Base-by-base conservation (phyloP, 2,113 vertebrate species). In the Xenopus borealis region DNA sequence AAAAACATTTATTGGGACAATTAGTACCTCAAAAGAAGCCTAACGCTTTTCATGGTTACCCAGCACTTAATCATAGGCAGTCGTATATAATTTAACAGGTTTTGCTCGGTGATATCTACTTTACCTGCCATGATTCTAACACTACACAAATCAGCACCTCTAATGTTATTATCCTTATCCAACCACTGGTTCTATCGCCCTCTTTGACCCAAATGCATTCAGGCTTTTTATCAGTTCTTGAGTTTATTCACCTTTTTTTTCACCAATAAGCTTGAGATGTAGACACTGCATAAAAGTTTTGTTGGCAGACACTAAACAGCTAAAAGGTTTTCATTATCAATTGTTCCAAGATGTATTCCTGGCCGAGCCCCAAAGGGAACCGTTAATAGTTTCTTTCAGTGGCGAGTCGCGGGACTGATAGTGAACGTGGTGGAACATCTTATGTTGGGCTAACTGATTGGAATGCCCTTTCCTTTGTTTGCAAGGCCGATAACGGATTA, bases 241-340 rank as follows among this genome's bases (percentile, higher is more conserved):
- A 27, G 23, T 27, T 27, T 3, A 68, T 68, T 52, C 30, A 67
- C 57, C 44, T 62, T 67, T 75, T 45, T 46, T 16, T 8, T 33
- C 64, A 67, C 57, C 65, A 33, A 20, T 10, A 23, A 16, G 40
- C 57, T 69, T 20, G 66, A 20, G 68, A 75, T 75, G 72, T 46
- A 69, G 72, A 75, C 45, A 66, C 55, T 62, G 50, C 73, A 50
- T 69, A 75, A 75, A 75, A 75, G 73, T 59, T 68, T 75, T 75
- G 65, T 69, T 75, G 73, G 73, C 73, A 75, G 73, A 62, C 73
- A 62, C 52, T 40, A 75, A 75, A 69, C 58, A 63, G 66, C 73
- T 69, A 69, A 75, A 75, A 75, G 66, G 47, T 66, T 75, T 75
- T 75, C 73, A 69, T 75, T 75, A 75, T 75, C 73, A 77, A 77